Base-by-base conservation (phyloP, 1,140 invertebrate species). In the Schlechtendalia chinensis region DNA sequence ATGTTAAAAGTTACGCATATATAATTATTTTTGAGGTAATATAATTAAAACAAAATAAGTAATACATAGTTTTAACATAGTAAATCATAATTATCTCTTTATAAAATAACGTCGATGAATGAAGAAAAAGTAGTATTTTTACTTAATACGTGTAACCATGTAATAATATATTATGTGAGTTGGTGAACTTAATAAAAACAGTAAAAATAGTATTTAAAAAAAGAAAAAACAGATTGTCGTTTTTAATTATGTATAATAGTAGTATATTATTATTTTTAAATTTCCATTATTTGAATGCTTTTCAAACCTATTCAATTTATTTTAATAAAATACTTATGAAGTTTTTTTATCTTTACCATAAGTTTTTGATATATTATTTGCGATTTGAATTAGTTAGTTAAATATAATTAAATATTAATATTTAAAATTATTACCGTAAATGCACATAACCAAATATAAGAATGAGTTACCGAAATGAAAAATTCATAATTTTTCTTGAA, bases 51-150 rank as follows among this genome's bases (percentile, higher is more conserved):
- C 32, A 19, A 63, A 17, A 19, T 58, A 29, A 63, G 6, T 63
- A 32, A 11, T 63, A 63, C 5, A 63, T 32, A 29, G 8, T 63
- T 61, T 63, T 32, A 29, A 63, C 16, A 29, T 5, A 6, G 24
- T 63, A 63, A 63, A 63, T 32, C 2, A 29, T 19, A 19, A 32
- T 59, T 59, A 63, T 63, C 8, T 63, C 1, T 29, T 29, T 32
- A 6, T 14, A 6, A 32, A 10, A 32, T 27, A 19, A 32, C 1
- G 27, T 27, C 17, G 27, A 5, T 27, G 16, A 32, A 19, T 1
- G 17, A 63, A 63, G 27, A 17, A 63, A 63, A 32, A 63, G 16
- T 63, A 59, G 24, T 27, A 27, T 59, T 59, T 59, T 59, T 59
- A 59, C 58, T 1, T 27, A 59, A 59, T 59, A 4, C 58, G 14